These are phyloP conservation scores for Morpho deidamia DNA, from an alignment of 2,888 invertebrate genomes.

Conservation along the genomic window DNA sequence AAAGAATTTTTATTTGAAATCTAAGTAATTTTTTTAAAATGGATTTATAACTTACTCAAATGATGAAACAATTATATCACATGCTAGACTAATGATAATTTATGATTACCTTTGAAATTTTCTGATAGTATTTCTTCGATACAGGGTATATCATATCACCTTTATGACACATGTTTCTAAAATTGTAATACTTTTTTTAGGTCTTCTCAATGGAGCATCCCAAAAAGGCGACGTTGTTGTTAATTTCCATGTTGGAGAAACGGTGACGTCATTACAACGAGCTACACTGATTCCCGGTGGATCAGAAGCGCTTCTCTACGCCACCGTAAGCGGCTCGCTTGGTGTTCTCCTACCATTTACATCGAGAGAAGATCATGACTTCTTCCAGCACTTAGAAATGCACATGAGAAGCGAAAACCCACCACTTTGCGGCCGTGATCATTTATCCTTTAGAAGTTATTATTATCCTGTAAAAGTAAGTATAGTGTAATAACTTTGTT, in stretches of 20 bases:
- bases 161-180: not conserved
- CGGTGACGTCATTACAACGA: constrained; percentile 96
- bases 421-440: constrained; percentile 97
- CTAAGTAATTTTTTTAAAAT: not conserved
- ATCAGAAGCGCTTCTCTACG: constrained; percentile 97
- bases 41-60: constrained; percentile 2
- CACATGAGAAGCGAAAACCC: constrained; percentile 98
- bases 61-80: constrained; percentile 43
- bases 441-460: constrained; percentile 96
- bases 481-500: not conserved
- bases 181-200: constrained; percentile 53
- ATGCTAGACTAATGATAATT: constrained; percentile 77
- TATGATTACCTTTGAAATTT: constrained; percentile 52
- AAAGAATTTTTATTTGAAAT: too few relatives aligned
- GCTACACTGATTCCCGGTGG: constrained; percentile 98
- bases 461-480: constrained; percentile 97
- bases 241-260: constrained; percentile 97
- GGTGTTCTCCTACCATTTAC: constrained; percentile 97
- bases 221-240: constrained; percentile 97
- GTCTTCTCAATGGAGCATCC: constrained; percentile 96
- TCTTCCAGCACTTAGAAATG: constrained; percentile 99
- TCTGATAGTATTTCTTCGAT: constrained; percentile 36
- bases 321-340: constrained; percentile 95
- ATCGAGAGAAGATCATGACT: constrained; percentile 98
- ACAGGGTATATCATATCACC: not conserved